These are phyloP conservation scores for Catocala fraxini DNA, from an alignment of 2,888 invertebrate species.

Conservation along the genomic window DNA sequence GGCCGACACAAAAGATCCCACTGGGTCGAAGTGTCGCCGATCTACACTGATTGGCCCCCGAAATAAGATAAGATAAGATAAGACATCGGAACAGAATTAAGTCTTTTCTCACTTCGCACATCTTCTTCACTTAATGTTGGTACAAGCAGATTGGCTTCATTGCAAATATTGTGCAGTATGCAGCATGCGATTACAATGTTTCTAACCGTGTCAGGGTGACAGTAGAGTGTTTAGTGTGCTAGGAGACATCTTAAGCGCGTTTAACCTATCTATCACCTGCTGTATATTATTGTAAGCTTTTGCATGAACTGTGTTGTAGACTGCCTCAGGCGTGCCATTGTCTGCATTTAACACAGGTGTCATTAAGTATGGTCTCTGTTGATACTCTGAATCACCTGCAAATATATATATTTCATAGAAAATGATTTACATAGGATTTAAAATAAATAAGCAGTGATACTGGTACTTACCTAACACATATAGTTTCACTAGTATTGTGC, in stretches of 20 bases:
- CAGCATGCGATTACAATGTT: slow-evolving; percentile 5
- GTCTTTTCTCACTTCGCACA: background rate
- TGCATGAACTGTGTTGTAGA: slow-evolving; percentile 1
- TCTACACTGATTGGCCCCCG: too few relatives aligned
- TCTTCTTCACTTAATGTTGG: background rate
- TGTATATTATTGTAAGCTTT: background rate
- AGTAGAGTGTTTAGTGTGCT: background rate
- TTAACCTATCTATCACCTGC: background rate
- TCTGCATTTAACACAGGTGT: background rate
- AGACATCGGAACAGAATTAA: too few relatives aligned
- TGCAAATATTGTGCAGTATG: slow-evolving; percentile 5
- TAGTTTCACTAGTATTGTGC: too few relatives aligned
- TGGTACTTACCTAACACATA: background rate
- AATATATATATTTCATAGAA: background rate
- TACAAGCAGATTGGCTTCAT: background rate
- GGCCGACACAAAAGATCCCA: too few relatives aligned
- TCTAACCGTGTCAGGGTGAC: background rate
- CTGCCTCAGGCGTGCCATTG: background rate
- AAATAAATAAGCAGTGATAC: too few relatives aligned
- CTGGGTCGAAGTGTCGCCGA: too few relatives aligned
- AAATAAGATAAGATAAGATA: too few relatives aligned
- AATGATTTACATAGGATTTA: too few relatives aligned
- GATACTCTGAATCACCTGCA: slow-evolving; percentile 2
- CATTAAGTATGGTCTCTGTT: slow-evolving; percentile 4
- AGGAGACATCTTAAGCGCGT: background rate